phyloP scores from a whole-genome alignment of 2,888 invertebrate species.

The Eustalomyia histrio region DNA sequence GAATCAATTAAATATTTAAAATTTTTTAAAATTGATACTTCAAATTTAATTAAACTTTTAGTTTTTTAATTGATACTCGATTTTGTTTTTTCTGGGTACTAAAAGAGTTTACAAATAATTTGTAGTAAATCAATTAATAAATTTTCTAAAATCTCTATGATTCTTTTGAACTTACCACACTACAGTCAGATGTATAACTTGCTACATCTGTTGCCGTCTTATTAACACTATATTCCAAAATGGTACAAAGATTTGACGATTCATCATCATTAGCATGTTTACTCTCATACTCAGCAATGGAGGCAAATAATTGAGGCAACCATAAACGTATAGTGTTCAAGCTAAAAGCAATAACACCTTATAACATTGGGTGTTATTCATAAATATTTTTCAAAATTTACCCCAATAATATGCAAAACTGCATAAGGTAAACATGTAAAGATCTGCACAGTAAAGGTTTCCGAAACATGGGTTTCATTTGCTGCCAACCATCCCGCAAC shows the following conservation, averaged over 20 bases:
- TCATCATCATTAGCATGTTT: constrained; percentile 68
- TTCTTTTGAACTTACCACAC: constrained; percentile 73
- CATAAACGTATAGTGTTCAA: constrained; percentile 91
- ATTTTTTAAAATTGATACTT: no score
- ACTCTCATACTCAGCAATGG: constrained; percentile 81
- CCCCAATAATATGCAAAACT: constrained; percentile 85
- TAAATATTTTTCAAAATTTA: constrained; percentile 73
- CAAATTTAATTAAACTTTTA: no score
- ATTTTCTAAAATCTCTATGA: no score
- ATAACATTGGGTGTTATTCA: no score
- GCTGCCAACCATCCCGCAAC: constrained; percentile 82
- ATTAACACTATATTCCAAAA: constrained; percentile 76
- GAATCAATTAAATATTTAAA: no score
- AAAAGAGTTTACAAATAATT: no score
- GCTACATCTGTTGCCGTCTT: constrained; percentile 70
- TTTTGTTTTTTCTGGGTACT: no score
- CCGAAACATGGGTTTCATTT: constrained; percentile 84
- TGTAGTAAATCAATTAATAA: no score
- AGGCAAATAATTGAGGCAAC: constrained; percentile 91
- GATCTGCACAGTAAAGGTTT: constrained; percentile 83
- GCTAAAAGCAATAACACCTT: constrained; percentile 75
- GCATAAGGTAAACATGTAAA: constrained; percentile 83
- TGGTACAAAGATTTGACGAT: constrained; percentile 74
- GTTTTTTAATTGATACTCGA: no score
- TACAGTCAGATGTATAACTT: constrained; percentile 71